Conservation (phyloP, 2,888 invertebrate genomes). For the Mesorhabditis spiculigera region DNA sequence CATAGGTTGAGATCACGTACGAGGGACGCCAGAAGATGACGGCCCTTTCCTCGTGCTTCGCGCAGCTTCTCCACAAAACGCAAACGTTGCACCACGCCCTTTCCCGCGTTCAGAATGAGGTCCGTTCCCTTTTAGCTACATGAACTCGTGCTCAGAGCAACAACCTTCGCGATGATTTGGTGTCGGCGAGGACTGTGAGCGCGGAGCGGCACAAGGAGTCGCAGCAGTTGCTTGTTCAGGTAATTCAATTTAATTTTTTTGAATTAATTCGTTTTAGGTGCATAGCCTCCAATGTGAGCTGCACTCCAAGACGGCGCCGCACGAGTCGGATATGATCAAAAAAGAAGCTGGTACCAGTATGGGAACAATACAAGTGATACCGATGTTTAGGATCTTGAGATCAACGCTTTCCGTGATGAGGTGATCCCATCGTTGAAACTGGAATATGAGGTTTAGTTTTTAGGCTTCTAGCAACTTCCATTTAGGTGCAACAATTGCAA, state of each 20-base stretch:
- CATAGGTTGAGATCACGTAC: constrained; percentile 69
- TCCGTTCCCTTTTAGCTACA: no score
- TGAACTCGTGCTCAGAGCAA: constrained; percentile 64
- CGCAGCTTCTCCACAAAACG: constrained; percentile 66
- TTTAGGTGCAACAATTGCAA: constrained; percentile 69
- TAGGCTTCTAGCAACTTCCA: not conserved
- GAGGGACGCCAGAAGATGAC: constrained; percentile 75
- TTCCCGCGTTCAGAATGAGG: constrained; percentile 62
- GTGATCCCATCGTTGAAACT: constrained; percentile 43
- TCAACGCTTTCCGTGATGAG: constrained; percentile 57
- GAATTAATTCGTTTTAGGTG: constrained; percentile 25
- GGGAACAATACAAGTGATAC: not conserved
- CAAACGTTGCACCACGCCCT: constrained; percentile 76
- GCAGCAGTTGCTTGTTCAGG: constrained; percentile 68
- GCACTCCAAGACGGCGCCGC: constrained; percentile 58
- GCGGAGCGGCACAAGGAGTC: constrained; percentile 68
- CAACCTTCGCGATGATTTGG: constrained; percentile 72
- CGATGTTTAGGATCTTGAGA: constrained; percentile 62
- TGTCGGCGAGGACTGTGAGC: constrained; percentile 70
- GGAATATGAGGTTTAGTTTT: not conserved
- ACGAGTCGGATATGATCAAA: constrained; percentile 64
- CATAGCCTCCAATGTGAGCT: constrained; percentile 58
- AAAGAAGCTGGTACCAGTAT: constrained; percentile 61
- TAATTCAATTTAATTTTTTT: constrained; percentile 7
- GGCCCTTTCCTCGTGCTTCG: constrained; percentile 67